Evolutionary conservation across 2,888 invertebrate species (phyloP), one percentile per base, ranked within the genome.

Genomic region (Eucera pruinosa): DNA sequence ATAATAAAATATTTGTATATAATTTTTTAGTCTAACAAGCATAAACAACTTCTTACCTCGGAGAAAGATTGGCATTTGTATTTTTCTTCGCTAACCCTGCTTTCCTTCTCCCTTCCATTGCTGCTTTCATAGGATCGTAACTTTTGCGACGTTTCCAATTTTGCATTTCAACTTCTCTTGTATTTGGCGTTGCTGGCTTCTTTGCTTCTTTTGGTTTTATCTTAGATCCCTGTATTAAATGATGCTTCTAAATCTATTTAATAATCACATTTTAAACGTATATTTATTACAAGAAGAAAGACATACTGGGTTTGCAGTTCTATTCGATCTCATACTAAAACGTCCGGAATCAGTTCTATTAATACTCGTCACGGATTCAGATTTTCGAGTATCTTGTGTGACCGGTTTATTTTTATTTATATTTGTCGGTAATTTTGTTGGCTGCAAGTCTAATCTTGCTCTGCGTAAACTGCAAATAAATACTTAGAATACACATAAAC

Each of bases 141-240:
- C 97, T 97, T 88, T 98, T 98, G 81, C 99, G 94, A 67, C 98
- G 95, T 91, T 98, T 97, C 98, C 98, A 99, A 93, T 98, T 98
- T 92, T 97, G 97, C 94, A 97, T 95, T 90, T 97, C 97, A 4
- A 96, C 95, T 92, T 98, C 97, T 91, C 96, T 95, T 58, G 95
- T 93, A 2, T 95, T 95, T 11, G 96, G 93, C 0, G 95, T 45
- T n/a, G 69, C 58, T 11, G 84, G 81, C 47, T 89, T 89, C 33
- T 88, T 89, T 18, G 73, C 48, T 61, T 89, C 89, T 61, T 89
- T 90, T 48, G 83, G 68, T 72, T 89, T 90, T 25, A 72, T 55
- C 67, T 89, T 90, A 47, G 80, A 60, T 18, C 76, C 75, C 89
- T 89, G 25, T 7, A 27, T 65, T 11, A n/a, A 48, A 47, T 33